A percentile compares a stretch with the other conserved stretches of the same genome.
Conservation (phyloP, 2,113 vertebrate genomes). For the Hystrix cristata region DNA sequence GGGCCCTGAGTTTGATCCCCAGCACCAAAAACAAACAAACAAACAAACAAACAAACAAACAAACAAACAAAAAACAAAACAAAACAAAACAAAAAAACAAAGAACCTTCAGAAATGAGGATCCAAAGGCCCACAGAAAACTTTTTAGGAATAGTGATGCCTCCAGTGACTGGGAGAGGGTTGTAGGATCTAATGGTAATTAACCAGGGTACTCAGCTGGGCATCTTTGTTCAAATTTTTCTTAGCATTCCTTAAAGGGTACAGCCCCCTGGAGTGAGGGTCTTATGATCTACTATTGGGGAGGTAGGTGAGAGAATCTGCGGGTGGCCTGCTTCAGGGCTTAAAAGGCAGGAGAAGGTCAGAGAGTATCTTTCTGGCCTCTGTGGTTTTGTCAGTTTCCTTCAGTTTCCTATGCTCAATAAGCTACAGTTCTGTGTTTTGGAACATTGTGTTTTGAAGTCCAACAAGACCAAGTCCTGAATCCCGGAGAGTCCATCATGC, state of each 20-base stretch:
- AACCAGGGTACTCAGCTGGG: background rate
- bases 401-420: background rate
- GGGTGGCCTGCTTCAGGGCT: background rate
- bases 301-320: too few species aligned
- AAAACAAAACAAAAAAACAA: too few species aligned
- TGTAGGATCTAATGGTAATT: background rate
- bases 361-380: background rate
- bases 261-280: background rate
- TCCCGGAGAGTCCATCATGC: background rate
- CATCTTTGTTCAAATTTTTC: background rate
- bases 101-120: background rate
- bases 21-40: too few species aligned
- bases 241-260: background rate
- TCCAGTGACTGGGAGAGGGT: background rate
- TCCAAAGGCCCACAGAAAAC: background rate
- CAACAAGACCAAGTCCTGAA: background rate
- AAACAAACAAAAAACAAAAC: too few species aligned
- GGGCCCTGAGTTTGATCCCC: too few species aligned
- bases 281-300: background rate
- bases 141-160: background rate
- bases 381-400: background rate
- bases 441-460: background rate
- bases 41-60: too few species aligned
- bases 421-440: background rate
- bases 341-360: background rate